Evolutionary conservation across 2,797 vertebrate species (phyloP).

Genomic region (Manis javanica): DNA sequence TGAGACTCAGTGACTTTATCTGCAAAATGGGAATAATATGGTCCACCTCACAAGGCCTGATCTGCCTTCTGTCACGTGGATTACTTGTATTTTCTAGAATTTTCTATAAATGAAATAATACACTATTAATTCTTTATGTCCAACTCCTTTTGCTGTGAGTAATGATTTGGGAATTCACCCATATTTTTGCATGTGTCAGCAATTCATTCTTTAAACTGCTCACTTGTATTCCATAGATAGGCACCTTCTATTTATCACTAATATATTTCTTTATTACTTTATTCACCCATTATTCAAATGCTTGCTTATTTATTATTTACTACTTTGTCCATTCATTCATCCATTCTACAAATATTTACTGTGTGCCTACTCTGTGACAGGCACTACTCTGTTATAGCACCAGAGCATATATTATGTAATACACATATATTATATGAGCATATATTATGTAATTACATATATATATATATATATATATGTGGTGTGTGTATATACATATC

Average conservation of each 20-base stretch:
- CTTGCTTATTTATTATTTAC: not conserved
- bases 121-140: not conserved
- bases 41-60: not conserved
- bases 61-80: not conserved
- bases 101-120: not conserved
- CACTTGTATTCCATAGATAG: not conserved
- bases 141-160: not conserved
- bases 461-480: not conserved
- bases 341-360: not conserved
- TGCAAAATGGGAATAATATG: not conserved
- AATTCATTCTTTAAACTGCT: not conserved
- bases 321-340: not conserved
- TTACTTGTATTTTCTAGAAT: not conserved
- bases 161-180: not conserved
- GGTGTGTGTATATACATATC: too few species aligned
- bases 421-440: too few species aligned
- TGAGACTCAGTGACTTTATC: slow-evolving; percentile 61
- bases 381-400: not conserved
- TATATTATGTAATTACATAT: too few species aligned
- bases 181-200: fast-evolving
- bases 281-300: not conserved
- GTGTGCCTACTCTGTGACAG: not conserved
- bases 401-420: not conserved
- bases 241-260: not conserved
- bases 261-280: not conserved